Conservation (phyloP, 2,113 vertebrate genomes). For the Brevimyrus niger region DNA sequence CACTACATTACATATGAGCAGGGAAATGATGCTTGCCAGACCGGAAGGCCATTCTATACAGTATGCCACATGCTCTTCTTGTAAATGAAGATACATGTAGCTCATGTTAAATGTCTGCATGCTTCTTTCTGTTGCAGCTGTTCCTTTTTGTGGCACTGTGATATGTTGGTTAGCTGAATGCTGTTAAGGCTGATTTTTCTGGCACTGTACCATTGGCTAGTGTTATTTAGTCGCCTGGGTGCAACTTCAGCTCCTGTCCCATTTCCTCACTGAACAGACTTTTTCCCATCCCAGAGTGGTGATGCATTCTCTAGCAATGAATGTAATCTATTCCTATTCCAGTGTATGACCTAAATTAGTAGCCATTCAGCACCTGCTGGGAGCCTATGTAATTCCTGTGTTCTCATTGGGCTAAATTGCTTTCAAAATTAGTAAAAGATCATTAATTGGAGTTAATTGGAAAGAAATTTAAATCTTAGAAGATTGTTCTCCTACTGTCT, state of each 20-base stretch:
- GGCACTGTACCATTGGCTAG: neutral
- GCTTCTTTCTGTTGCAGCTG: constrained; percentile 25
- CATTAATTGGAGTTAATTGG: constrained; percentile 19
- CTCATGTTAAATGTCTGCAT: constrained; percentile 27
- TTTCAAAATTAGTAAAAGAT: constrained; percentile 36
- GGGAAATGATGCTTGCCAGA: neutral
- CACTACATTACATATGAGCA: neutral
- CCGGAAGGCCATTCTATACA: neutral
- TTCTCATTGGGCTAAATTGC: constrained; percentile 25
- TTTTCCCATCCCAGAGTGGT: constrained; percentile 16
- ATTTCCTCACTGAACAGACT: constrained; percentile 17
- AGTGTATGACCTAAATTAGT: constrained; percentile 13
- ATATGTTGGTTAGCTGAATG: constrained; percentile 27
- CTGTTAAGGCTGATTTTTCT: constrained; percentile 29
- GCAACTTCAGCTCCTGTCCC: constrained; percentile 8
- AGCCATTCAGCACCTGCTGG: constrained; percentile 32
- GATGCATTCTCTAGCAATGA: constrained; percentile 15
- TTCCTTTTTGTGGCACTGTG: constrained; percentile 38
- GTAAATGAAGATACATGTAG: constrained; percentile 27
- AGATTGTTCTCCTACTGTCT: neutral
- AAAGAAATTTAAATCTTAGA: constrained; percentile 13
- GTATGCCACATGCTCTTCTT: neutral
- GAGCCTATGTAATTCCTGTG: neutral
- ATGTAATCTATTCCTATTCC: constrained; percentile 35
- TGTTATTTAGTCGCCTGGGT: constrained; percentile 15